Conservation (phyloP, 2,888 invertebrate genomes). For the Melikaiella ostensackeni region DNA sequence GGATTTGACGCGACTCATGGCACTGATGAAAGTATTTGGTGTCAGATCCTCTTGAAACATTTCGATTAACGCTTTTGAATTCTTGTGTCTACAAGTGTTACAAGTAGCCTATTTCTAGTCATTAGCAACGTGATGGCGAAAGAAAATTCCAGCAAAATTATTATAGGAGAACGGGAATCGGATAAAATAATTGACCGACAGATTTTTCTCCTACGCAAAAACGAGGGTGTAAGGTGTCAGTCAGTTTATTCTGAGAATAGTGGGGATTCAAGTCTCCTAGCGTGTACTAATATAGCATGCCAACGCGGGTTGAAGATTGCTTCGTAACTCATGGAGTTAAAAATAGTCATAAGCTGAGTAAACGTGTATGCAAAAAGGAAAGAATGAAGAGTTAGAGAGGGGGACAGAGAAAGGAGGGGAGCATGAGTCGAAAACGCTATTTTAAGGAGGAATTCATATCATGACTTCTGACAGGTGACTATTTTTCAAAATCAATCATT, state of each 20-base stretch:
- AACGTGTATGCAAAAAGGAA: conserved; percentile 61
- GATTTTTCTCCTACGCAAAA: conserved; percentile 61
- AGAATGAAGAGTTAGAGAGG: conserved; percentile 49
- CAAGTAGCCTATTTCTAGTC: conserved; percentile 4
- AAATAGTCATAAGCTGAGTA: conserved; percentile 74
- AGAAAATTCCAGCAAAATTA: background rate
- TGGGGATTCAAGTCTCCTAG: conserved; percentile 71
- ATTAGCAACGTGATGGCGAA: background rate
- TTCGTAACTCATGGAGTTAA: conserved; percentile 72
- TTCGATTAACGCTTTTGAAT: background rate
- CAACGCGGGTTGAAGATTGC: conserved; percentile 72
- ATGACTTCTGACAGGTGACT: too few species aligned
- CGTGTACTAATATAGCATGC: conserved; percentile 77
- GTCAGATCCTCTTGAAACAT: conserved; percentile 14
- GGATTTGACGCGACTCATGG: conserved; percentile 37
- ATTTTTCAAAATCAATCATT: background rate
- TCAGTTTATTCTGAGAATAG: conserved; percentile 71
- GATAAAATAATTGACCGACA: conserved; percentile 37
- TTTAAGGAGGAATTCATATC: conserved; percentile 54
- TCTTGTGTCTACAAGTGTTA: background rate
- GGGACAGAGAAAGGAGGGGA: conserved; percentile 48
- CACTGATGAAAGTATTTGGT: conserved; percentile 29
- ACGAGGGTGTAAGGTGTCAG: conserved; percentile 75
- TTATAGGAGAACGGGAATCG: background rate
- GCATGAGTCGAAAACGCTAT: conserved; percentile 49